Evolutionary conservation across 2,797 vertebrate genomes (phyloP).

Genomic region (Fringilla coelebs): DNA sequence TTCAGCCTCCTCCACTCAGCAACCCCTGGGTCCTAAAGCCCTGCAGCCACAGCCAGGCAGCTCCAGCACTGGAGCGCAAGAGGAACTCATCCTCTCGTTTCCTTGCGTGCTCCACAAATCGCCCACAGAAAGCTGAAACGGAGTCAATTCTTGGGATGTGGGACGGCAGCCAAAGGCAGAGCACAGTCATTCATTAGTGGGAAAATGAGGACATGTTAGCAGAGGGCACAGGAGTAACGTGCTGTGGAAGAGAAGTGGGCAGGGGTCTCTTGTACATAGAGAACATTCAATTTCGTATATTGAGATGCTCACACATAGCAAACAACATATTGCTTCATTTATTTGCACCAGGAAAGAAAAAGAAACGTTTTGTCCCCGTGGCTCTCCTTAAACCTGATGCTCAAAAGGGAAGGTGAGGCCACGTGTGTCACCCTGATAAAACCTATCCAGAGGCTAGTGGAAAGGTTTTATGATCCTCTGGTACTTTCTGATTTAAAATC

Average conservation of each 20-base stretch:
- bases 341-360: neutral
- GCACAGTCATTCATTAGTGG: neutral
- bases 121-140: neutral
- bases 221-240: neutral
- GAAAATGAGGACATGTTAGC: neutral
- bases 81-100: neutral
- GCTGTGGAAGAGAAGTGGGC: neutral
- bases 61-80: neutral
- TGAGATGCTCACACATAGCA: neutral
- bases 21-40: conserved; percentile 76
- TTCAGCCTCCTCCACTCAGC: conserved; percentile 59
- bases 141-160: neutral
- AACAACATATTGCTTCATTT: neutral
- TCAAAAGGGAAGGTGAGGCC: neutral
- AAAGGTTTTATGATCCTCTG: neutral
- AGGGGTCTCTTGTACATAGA: neutral
- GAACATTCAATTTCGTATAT: neutral
- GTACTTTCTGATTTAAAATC: neutral
- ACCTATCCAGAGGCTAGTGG: neutral
- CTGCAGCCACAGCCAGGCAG: neutral
- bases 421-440: neutral
- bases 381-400: neutral
- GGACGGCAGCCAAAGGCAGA: neutral
- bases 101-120: neutral
- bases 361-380: neutral